Evolutionary conservation across 2,797 vertebrate genomes (phyloP).

Genomic region (Catharus ustulatus): DNA sequence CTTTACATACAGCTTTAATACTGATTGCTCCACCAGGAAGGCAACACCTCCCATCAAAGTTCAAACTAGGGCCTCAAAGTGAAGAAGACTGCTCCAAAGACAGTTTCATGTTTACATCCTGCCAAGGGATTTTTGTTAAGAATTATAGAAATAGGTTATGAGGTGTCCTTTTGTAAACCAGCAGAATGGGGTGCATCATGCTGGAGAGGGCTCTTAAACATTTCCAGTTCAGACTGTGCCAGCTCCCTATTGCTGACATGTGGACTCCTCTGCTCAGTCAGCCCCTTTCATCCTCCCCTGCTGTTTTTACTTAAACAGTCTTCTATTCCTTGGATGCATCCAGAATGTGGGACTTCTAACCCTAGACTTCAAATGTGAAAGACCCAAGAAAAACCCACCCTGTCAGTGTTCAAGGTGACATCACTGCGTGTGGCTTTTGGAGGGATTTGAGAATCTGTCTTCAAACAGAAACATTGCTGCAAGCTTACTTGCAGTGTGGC

Average conservation of each 20-base stretch:
- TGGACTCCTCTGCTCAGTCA: neutral
- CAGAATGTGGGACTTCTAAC: neutral
- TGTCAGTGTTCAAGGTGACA: slow-evolving; percentile 37
- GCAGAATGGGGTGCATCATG: accelerated
- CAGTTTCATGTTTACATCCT: neutral
- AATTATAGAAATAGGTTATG: neutral
- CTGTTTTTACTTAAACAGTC: neutral
- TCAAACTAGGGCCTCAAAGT: neutral
- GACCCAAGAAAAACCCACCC: neutral
- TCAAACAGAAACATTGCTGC: slow-evolving; percentile 46
- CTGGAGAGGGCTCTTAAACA: neutral
- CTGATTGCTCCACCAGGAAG: neutral
- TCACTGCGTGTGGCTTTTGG: slow-evolving; percentile 32
- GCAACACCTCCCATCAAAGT: neutral
- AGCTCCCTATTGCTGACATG: neutral
- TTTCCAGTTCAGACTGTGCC: neutral
- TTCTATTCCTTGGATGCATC: neutral
- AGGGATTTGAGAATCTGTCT: neutral
- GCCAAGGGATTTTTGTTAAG: neutral
- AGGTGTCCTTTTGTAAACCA: neutral
- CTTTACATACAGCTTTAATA: neutral
- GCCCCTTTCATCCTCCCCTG: neutral
- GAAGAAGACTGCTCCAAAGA: neutral
- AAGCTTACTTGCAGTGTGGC: neutral
- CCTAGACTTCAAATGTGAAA: slow-evolving; percentile 1